Base-by-base conservation (phyloP, 2,888 invertebrate genomes). In the Gymnosoma rotundatum region DNA sequence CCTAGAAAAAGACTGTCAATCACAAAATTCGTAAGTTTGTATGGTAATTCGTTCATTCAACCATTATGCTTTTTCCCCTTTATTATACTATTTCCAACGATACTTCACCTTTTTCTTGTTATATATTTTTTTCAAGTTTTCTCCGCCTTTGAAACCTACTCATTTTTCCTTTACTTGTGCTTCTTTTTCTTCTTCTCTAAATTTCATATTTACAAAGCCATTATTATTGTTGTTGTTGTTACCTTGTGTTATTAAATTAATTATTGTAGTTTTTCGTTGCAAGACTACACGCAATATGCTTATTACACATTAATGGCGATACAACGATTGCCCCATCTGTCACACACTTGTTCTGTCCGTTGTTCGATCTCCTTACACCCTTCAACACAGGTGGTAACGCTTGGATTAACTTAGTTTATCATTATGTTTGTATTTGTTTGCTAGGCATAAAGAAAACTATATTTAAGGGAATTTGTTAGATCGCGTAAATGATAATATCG, bases 261-360 rank as follows among this genome's bases (percentile, higher is more conserved):
- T 42, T 20, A 20, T 54, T 78, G 58, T 60, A 25, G 58, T 74
- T 52, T 52, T 78, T 70, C 45, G 38, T 48, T 73, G 70, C 66
- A 78, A 58, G 38, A 18, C 69, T 74, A 86, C 90, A 91, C 89
- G 90, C 91, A 88, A 90, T 89, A 89, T 88, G 87, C 88, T 90
- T 89, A 89, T 89, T 89, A 91, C 87, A 89, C 89, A 89, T 89
- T 91, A 89, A 89, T 89, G 88, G 84, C 80, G 82, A 85, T 86
- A 82, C 86, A 82, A 86, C 84, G 83, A 67, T 78, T 84, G 74
- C 61, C 20, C 64, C 78, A 81, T 81, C 81, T 84, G 73, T 70
- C 79, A 78, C 75, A 82, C 80, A 50, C 76, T 79, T 69, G 75
- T 67, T 76, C 36, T 12, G 52, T 52, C 18, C 72, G 42, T 45